Base-by-base conservation (phyloP, 2,888 invertebrate species). In the Rhagium mordax region DNA sequence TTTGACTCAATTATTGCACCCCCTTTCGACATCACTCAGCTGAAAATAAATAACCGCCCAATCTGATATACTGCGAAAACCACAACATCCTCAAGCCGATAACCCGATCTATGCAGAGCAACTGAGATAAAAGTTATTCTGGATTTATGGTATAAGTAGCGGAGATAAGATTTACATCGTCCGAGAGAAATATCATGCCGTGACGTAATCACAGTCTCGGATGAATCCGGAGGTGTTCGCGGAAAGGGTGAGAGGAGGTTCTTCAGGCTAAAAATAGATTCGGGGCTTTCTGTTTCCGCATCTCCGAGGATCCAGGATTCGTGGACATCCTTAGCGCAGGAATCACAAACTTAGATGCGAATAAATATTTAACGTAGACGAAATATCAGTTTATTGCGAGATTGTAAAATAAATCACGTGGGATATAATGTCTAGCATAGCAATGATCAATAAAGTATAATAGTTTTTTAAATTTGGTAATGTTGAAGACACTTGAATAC, bases 191-290 rank as follows among this genome's bases (percentile, higher is more conserved):
- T 78, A 81, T 81, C 76, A 48, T 48, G 48, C 3, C 51, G 65
- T 79, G 77, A 77, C 76, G 78, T 76, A 79, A 79, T 79, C 74
- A 76, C 70, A 68, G 64, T 61, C 71, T 49, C 74, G 61, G 61
- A 29, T 49, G 65, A 64, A 65, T 60, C 70, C 72, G 73, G 55
- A 55, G 72, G 41, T 18, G 68, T 71, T 77, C 77, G 71, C 62
- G 48, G 64, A 66, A 71, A 72, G 74, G 76, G 78, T 74, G 76
- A 70, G 78, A 78, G 79, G 79, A 75, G 76, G 78, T 72, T 76
- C 78, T 76, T 77, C 75, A 76, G 62, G 70, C 78, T 80, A 81
- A 81, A 81, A 81, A 81, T 80, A 80, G 80, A 80, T 74, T 73
- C 76, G 76, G 78, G 74, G 71, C 78, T 80, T 80, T 76, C 72